Conservation (phyloP, 2,797 vertebrate species). For the Rhyacichthys aspro region DNA sequence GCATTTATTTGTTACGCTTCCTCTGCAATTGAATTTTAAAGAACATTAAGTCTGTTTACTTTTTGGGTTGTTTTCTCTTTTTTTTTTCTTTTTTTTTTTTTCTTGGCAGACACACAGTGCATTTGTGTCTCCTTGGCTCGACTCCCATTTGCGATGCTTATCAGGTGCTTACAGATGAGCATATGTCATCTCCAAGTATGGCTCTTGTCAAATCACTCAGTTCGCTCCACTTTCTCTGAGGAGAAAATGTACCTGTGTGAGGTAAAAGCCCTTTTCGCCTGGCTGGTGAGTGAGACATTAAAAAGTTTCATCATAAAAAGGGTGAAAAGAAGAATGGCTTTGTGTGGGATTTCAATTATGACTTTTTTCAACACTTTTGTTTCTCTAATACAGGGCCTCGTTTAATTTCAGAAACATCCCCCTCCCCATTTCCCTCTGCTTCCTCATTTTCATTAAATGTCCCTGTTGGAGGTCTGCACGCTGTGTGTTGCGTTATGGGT, state of each 20-base stretch:
- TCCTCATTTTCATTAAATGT: conserved; percentile 73
- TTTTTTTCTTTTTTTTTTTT: conserved; percentile 9
- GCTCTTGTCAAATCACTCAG: conserved; percentile 53
- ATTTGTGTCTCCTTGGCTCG: conserved; percentile 40
- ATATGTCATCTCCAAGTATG: conserved; percentile 46
- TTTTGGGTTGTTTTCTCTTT: not conserved
- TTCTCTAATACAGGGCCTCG: conserved; percentile 70
- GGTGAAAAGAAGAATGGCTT: conserved; percentile 49
- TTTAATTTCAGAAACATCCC: conserved; percentile 72
- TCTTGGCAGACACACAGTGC: conserved; percentile 34
- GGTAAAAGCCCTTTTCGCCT: too few species aligned
- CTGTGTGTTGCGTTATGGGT: conserved; percentile 57
- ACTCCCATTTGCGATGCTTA: conserved; percentile 44
- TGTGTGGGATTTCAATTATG: conserved; percentile 70
- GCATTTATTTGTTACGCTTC: conserved; percentile 29
- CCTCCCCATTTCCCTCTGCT: conserved; percentile 61
- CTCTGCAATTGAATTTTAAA: conserved; percentile 33
- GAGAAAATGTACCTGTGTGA: too few species aligned
- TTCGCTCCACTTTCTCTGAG: conserved; percentile 30
- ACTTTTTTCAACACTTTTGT: conserved; percentile 67
- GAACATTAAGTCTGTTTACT: conserved; percentile 33
- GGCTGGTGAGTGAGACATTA: conserved; percentile 37
- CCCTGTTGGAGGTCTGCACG: conserved; percentile 64
- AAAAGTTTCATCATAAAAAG: conserved; percentile 50
- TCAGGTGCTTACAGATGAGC: conserved; percentile 47